Base-by-base conservation (phyloP, 2,113 vertebrate species). In the Cheilinus undulatus region DNA sequence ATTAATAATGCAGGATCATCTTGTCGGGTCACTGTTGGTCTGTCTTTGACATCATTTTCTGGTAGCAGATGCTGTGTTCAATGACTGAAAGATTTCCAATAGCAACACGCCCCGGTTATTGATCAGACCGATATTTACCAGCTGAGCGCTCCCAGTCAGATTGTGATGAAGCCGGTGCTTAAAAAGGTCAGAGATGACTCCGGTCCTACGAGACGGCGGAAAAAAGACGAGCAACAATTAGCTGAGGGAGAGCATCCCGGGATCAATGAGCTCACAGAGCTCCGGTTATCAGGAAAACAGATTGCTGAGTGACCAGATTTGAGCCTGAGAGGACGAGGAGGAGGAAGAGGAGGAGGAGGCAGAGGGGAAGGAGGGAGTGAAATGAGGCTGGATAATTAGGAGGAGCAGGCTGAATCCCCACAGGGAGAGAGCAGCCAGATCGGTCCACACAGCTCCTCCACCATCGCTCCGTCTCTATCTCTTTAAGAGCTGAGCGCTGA, bases 401-500 rank as follows among this genome's bases (percentile, higher is more conserved):
- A 88, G 62, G 82, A 89, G 85, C 80, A 84, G 83, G 71, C 66
- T 57, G 78, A 64, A 78, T 92, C 76, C 86, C 90, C 82, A 69
- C 54, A 71, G 78, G 88, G 58, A 50, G 49, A 60, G 75, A 66
- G 78, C 62, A 76, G 69, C 36, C 54, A 84, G 86, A 70, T 34
- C 61, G 15, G 67, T 52, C 8, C 83, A 87, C 58, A 72, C 86
- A 85, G 85, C 78, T 69, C 51, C 74, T 77, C 67, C 66, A 68
- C 36, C 76, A 80, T 84, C 77, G 69, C 80, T 85, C 57, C 36
- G 76, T 80, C 86, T 87, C 91, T 93, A 91, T 93, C 93, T 86
- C 93, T 94, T 94, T 94, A 94, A 94, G 92, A 93, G 88, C 86
- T 17, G 27, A 60, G 84, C 73, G 86, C 82, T 90, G 89, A 86